A percentile compares a stretch with the other conserved stretches of the same genome.
These are phyloP conservation scores for Herpailurus yagouaroundi DNA, from an alignment of 2,113 vertebrate species.

Conservation along the genomic window DNA sequence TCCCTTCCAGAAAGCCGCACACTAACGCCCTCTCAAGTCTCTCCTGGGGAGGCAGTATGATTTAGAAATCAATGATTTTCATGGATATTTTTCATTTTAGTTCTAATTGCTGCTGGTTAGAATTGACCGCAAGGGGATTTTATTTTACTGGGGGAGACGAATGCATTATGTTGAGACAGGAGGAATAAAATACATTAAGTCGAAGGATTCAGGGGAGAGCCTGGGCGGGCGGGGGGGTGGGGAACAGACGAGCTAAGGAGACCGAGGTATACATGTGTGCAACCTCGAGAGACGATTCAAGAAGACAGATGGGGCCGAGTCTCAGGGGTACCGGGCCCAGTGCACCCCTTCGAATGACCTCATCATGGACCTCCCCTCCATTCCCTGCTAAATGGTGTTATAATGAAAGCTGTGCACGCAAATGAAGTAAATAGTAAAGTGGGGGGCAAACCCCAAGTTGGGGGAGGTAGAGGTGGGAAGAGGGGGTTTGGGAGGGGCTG, in stretches of 20 bases:
- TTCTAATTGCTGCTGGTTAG: not conserved
- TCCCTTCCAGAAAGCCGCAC: not conserved
- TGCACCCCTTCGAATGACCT: fast-evolving
- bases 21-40: fast-evolving
- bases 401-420: not conserved
- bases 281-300: not conserved
- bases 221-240: not conserved
- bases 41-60: not conserved
- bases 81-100: not conserved
- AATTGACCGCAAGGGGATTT: not conserved
- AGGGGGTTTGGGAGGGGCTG: not conserved
- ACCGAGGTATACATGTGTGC: too few species aligned
- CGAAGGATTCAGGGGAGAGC: not conserved
- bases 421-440: not conserved
- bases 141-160: not conserved
- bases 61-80: not conserved
- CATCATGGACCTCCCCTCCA: not conserved
- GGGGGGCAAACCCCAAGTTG: not conserved
- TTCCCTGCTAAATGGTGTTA: not conserved
- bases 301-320: not conserved
- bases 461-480: not conserved
- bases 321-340: not conserved
- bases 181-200: not conserved
- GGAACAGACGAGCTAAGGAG: not conserved
- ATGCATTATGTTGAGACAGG: not conserved